Evolutionary conservation across 2,888 invertebrate genomes (phyloP), one percentile per base, ranked within the genome.

Genomic region (Xestia c-nigrum): DNA sequence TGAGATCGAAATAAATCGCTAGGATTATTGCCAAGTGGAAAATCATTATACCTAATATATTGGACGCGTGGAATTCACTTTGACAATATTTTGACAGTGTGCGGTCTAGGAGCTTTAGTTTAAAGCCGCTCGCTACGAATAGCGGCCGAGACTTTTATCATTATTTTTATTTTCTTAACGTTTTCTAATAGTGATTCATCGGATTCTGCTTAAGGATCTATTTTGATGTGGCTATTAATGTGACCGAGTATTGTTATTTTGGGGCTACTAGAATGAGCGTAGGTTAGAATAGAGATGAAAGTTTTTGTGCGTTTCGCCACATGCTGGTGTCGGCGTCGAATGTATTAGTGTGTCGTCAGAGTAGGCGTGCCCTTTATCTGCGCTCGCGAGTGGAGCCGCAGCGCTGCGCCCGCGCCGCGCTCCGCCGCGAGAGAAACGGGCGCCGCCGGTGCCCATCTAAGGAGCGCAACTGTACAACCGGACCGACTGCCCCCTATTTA

Each of bases 81-180:
- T 95, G 96, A 96, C 96, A 96, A 95, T 96, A 96, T 96, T 96
- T 96, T 96, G 96, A 96, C 96, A 96, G 93, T 92, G 91, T 90
- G 95, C 94, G 95, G 94, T 94, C 93, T 92, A 88, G 86, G 91
- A 93, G 94, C 95, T 88, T 88, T 88, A 88, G 87, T 95, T 94
- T 94, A 94, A 91, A 93, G 90, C 88, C 91, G 92, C 86, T 90
- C 88, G 90, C 92, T 85, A 89, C 87, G 90, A 90, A 89, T 85
- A 90, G 85, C 88, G 88, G 85, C 75, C 87, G 87, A 87, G 83
- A 87, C 72, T 87, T 92, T 93, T 91, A 92, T 91, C 92, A 92
- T 91, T 90, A 88, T 92, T 93, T 92, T 93, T 94, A 92, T 93
- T 92, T 92, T 91, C 89, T 72, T 81, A 78, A 81, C 88, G 83